Conservation (phyloP, 2,888 invertebrate species). For the Thelaira solivaga region DNA sequence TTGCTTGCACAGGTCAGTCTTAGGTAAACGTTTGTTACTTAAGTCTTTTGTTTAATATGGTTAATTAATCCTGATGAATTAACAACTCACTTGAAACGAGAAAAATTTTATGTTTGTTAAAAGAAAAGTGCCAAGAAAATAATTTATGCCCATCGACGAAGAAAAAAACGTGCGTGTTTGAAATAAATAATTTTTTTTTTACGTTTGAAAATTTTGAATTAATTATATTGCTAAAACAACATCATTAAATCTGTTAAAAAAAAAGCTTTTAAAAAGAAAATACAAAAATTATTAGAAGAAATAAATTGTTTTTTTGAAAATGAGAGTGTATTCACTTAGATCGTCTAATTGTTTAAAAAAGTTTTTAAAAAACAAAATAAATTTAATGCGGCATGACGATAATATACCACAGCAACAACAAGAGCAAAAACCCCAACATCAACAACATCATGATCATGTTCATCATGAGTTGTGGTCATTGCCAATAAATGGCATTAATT, state of each 20-base stretch:
- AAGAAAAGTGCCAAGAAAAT: not conserved
- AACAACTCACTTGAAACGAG: not conserved
- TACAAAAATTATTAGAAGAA: not conserved
- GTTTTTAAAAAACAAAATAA: slow-evolving; percentile 37
- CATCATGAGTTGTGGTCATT: slow-evolving; percentile 39
- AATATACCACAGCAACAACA: not conserved
- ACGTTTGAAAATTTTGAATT: slow-evolving; percentile 37
- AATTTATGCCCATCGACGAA: not conserved
- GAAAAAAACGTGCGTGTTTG: slow-evolving; percentile 44
- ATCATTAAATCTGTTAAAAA: slow-evolving; percentile 5
- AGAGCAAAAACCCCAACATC: not conserved
- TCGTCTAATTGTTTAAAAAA: slow-evolving; percentile 29
- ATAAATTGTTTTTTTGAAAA: slow-evolving; percentile 30
- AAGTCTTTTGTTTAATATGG: slow-evolving; percentile 36
- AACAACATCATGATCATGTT: not conserved
- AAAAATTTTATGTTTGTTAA: not conserved
- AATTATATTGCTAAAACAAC: slow-evolving; percentile 30
- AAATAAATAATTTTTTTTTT: slow-evolving; percentile 26
- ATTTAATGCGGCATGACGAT: slow-evolving; percentile 36
- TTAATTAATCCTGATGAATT: not conserved
- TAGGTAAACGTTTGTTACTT: slow-evolving; percentile 17
- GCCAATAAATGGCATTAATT: slow-evolving; percentile 41
- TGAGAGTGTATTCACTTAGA: slow-evolving; percentile 53
- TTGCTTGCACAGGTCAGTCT: not conserved
- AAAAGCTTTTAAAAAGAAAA: slow-evolving; percentile 1